phyloP scores from a whole-genome alignment of 2,797 vertebrate species.

The Naso thynnoides region DNA sequence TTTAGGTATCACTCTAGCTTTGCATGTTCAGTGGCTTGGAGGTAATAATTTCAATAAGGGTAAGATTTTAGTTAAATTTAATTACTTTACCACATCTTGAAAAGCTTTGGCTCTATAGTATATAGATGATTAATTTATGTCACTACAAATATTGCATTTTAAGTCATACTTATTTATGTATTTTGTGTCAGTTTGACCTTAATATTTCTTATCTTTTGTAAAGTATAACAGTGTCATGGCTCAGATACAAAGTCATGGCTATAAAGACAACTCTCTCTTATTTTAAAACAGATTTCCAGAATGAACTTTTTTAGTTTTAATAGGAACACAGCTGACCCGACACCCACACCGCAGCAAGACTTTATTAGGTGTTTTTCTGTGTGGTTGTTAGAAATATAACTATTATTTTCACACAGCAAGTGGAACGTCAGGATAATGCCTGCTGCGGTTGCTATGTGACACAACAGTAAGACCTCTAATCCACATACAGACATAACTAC shows the following conservation, averaged over 20 bases:
- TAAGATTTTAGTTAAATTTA: background rate
- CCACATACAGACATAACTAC: background rate
- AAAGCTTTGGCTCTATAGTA: background rate
- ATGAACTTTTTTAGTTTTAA: constrained; percentile 20
- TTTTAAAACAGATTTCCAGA: constrained; percentile 21
- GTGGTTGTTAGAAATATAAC: constrained; percentile 32
- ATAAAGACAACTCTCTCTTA: background rate
- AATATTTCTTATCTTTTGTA: background rate
- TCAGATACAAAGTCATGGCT: background rate
- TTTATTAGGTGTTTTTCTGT: constrained; percentile 47
- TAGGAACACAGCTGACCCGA: constrained; percentile 37
- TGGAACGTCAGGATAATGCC: constrained; percentile 22
- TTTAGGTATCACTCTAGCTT: background rate
- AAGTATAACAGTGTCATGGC: background rate
- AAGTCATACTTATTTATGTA: background rate
- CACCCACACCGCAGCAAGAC: constrained; percentile 31
- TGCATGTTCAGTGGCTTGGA: background rate
- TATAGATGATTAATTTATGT: too few species aligned
- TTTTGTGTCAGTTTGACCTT: background rate
- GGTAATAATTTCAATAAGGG: background rate
- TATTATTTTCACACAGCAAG: constrained; percentile 27
- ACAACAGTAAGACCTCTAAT: constrained; percentile 32
- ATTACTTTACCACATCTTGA: background rate
- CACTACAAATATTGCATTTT: background rate
- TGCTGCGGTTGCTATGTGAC: constrained; percentile 42